These are phyloP conservation scores for Vireo griseus DNA, from an alignment of 2,797 vertebrate species.

Conservation along the genomic window DNA sequence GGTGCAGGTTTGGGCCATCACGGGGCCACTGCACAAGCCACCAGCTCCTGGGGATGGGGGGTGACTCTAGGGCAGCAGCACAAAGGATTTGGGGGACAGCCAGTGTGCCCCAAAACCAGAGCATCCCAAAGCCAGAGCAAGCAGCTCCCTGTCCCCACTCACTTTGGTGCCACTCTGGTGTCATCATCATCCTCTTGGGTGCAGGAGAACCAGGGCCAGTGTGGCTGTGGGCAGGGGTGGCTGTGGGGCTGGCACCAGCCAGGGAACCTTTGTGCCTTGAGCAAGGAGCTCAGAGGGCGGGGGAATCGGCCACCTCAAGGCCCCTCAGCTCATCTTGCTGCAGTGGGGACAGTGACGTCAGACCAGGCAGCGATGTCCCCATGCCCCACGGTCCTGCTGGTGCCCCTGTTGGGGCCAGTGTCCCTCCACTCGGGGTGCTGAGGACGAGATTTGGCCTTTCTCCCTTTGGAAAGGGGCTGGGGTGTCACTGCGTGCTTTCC, in stretches of 20 bases:
- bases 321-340: neutral
- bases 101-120: neutral
- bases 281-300: neutral
- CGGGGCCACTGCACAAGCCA: neutral
- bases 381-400: neutral
- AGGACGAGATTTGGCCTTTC: neutral
- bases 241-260: neutral
- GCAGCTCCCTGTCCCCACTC: neutral
- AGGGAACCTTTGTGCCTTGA: slow-evolving; percentile 57
- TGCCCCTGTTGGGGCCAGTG: neutral
- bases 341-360: neutral
- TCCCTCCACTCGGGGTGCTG: neutral
- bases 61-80: neutral
- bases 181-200: neutral
- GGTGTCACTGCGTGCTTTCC: neutral
- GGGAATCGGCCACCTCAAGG: neutral
- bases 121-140: neutral
- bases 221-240: neutral
- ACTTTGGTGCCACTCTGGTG: neutral
- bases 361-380: accelerated
- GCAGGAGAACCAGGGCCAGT: neutral
- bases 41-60: neutral
- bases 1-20: neutral
- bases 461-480: neutral
- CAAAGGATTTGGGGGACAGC: neutral